Evolutionary conservation across 37 sponge, comb jelly and placozoan genomes (phyloP), one percentile per base, ranked within the genome.

Genomic region (Cladorhizidae sp.): DNA sequence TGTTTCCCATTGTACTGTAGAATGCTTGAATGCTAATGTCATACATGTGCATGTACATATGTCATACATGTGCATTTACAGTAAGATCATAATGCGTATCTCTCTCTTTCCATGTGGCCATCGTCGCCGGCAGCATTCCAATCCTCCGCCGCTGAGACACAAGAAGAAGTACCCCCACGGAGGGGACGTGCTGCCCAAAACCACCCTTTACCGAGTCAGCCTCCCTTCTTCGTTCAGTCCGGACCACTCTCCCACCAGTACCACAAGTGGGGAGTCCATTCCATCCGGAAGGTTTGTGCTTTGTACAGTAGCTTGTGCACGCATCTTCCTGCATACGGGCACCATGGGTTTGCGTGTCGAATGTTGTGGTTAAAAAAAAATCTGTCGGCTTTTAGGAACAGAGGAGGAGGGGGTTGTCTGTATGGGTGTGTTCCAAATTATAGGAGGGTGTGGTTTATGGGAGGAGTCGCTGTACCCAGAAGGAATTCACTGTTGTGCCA

Each of bases 191-290:
- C 5, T 59, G 1, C 63, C 77, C 29, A 40, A 25, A 25, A 18
- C 8, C 57, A 29, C 57, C 11, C 77, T 58, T 23, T 59, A 41
- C 45, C 39, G 77, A 62, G 77, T 76, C 3, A 67, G 36, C 33
- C 32, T 51, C 6, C 68, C 80, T 40, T 8, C 41, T 2, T 29
- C 22, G n/a, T 20, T 61, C 62, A 31, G 40, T 25, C 43, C 52
- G 61, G 62, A 58, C 22, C 22, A 51, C 67, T 67, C 79, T 0
- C 80, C 80, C n/a, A 26, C 80, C 37, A 79, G 69, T 32, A 22
- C 56, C 54, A 37, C 70, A 32, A 77, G 78, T 32, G 64, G n/a
- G 11, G 78, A 77, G 1, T 77, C 78, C 22, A 41, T 43, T 57
- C 8, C 58, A 0, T 32, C 73, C 3, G 42, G 32, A 41, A 50